A percentile compares a stretch with the other conserved stretches of the same genome.
These are phyloP conservation scores for Lethenteron reissneri DNA, from an alignment of 2,113 vertebrate species.

Conservation along the genomic window DNA sequence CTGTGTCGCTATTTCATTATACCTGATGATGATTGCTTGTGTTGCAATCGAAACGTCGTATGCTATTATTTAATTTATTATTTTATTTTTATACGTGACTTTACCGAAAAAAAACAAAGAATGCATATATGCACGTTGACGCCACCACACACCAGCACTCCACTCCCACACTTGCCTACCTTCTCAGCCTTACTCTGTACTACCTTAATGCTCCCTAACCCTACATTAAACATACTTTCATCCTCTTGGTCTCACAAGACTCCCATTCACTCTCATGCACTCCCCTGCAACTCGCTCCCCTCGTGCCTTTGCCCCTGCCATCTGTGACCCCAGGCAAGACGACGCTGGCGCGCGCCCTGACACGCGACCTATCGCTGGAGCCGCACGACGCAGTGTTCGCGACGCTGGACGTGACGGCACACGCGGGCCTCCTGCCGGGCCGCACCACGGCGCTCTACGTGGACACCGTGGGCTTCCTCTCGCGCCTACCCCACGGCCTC, in stretches of 20 bases:
- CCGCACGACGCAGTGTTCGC: conserved; percentile 65
- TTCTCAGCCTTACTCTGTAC: neutral
- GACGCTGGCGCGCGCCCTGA: conserved; percentile 63
- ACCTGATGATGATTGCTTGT: too few species aligned
- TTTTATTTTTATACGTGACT: too few species aligned
- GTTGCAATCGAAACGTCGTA: too few species aligned
- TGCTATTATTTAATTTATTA: too few species aligned
- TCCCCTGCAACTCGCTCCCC: neutral
- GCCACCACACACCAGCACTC: too few species aligned
- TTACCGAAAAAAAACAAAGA: too few species aligned
- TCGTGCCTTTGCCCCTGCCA: neutral
- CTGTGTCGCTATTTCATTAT: too few species aligned
- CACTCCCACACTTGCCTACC: neutral
- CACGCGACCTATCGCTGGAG: conserved; percentile 32
- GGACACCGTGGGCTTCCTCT: conserved; percentile 85
- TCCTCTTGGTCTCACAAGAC: neutral
- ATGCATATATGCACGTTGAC: too few species aligned
- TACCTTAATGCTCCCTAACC: neutral
- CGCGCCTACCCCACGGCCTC: conserved; percentile 64
- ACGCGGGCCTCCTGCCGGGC: conserved; percentile 44
- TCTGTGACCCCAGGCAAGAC: conserved; percentile 45
- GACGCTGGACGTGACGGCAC: conserved; percentile 64
- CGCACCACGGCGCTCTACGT: conserved; percentile 43
- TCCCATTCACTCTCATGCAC: neutral
- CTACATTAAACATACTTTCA: neutral